Conservation (phyloP, 2,797 vertebrate species). For the Phrynocephalus forsythii region DNA sequence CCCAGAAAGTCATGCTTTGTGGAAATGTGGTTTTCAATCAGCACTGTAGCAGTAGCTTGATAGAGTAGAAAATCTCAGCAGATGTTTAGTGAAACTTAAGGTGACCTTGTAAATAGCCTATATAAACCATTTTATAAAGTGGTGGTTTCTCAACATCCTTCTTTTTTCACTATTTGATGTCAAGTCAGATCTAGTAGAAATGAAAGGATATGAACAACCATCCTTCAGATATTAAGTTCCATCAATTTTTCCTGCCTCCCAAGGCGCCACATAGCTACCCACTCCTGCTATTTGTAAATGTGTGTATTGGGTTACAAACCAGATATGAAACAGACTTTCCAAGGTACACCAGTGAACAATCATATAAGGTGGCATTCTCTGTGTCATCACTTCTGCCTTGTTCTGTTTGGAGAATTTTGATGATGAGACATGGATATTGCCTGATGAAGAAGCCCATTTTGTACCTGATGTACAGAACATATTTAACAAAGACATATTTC, state of each 20-base stretch:
- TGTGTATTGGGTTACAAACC: conserved; percentile 57
- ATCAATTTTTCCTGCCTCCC: conserved; percentile 60
- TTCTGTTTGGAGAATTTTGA: conserved; percentile 38
- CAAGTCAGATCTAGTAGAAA: conserved; percentile 65
- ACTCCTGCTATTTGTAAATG: conserved; percentile 53
- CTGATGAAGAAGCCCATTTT: conserved; percentile 47
- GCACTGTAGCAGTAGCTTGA: conserved; percentile 58
- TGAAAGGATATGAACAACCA: conserved; percentile 66
- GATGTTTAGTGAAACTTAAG: conserved; percentile 67
- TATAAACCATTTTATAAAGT: conserved; percentile 66
- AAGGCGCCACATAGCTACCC: conserved; percentile 60
- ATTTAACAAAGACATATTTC: not conserved
- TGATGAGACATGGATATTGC: conserved; percentile 26
- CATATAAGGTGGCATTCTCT: conserved; percentile 22
- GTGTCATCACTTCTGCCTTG: conserved; percentile 42
- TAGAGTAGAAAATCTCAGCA: conserved; percentile 64
- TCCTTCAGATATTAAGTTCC: conserved; percentile 69
- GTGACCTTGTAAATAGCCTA: conserved; percentile 75
- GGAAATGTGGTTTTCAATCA: conserved; percentile 59
- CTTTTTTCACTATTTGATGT: conserved; percentile 67
- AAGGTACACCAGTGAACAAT: conserved; percentile 32
- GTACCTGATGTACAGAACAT: conserved; percentile 33
- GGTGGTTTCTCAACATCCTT: conserved; percentile 58
- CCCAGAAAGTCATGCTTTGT: conserved; percentile 55
- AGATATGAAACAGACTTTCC: conserved; percentile 59